Base-by-base conservation (phyloP, 2,797 vertebrate species). In the Hyperoplus immaculatus region DNA sequence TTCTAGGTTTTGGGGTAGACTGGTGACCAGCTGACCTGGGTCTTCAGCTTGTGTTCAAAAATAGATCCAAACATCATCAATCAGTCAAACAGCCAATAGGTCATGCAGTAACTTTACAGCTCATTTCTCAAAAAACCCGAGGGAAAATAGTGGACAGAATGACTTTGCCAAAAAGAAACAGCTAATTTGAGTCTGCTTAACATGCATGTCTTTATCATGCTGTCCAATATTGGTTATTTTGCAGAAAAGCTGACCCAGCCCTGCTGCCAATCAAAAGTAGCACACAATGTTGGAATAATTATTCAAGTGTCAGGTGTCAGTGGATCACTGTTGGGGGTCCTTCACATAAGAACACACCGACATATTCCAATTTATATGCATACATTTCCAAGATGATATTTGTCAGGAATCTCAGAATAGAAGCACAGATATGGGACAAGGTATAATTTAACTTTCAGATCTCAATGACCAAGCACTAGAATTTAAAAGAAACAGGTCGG, bases 201-300 rank as follows among this genome's bases (percentile, higher is more conserved):
- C 90, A 93, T 85, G 84, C 87, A 53, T 65, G 78, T 77, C 21
- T 6, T 77, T 55, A 46, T 84, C 89, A 90, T 92, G 91, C 90
- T 75, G 71, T 80, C 86, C 77, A 53, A 80, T 84, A 65, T 77
- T 59, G 54, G 42, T 53, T 58, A 78, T 77, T 29, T 74, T 73
- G 70, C 69, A 53, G 69, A 73, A 72, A 81, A 53, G 54, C 78
- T 65, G 59, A 80, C 69, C 71, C 36, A 55, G 60, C 45, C 62
- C 49, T 47, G 15, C 38, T 54, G 54, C 60, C 61, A n/a, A 85
- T 78, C 61, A 70, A 29, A 75, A 82, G 68, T 53, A 78, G 83
- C 73, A 61, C 79, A 85, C n/a, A 47, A 55, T 68, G 71, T 55
- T 79, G 61, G 53, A 74, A 59, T 29, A 63, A 18, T 42, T 64